Base-by-base conservation (phyloP, 1,140 invertebrate genomes). In the Pseudomyrmex dendroicus region DNA sequence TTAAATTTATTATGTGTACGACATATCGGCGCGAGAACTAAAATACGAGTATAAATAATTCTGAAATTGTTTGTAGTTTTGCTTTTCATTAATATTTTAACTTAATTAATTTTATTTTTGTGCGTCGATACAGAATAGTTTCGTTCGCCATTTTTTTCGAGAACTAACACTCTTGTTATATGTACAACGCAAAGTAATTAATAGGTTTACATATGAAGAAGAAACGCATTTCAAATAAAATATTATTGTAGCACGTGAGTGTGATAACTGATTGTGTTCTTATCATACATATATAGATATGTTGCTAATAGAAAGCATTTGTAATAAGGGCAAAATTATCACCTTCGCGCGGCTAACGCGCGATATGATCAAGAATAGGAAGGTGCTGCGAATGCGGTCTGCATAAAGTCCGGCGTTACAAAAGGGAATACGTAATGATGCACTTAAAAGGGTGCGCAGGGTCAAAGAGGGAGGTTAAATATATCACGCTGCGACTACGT, bases 341-440 rank as follows among this genome's bases (percentile, higher is more conserved):
- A 86, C 83, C 68, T 73, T 63, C 35, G 22, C 22, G 25, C 25
- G n/a, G 17, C 61, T 35, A 63, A 74, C 57, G 10, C 22, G 59
- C 22, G 50, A 82, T 22, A 73, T 61, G 56, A 59, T 64, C 54
- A 62, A 73, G 74, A 84, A 70, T 54, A 35, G 67, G 46, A 86
- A 77, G 54, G 63, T 59, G 85, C 63, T 52, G 52, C 54, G 64
- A 67, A 68, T 64, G 66, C 46, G 78, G 72, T 82, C 46, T 84
- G 68, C 68, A 78, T 62, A 74, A 86, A 86, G 59, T 61, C 54
- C 48, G 66, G 50, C 48, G 35, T 77, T 82, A 83, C 73, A 83
- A 89, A 89, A 89, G 86, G 61, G 87, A 88, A 89, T 89, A 83
- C 73, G 64, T 88, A 89, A 89, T 76, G 87, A 89, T 76, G 87